Conservation (phyloP, 2,888 invertebrate genomes). For the Synergus laeviventris region DNA sequence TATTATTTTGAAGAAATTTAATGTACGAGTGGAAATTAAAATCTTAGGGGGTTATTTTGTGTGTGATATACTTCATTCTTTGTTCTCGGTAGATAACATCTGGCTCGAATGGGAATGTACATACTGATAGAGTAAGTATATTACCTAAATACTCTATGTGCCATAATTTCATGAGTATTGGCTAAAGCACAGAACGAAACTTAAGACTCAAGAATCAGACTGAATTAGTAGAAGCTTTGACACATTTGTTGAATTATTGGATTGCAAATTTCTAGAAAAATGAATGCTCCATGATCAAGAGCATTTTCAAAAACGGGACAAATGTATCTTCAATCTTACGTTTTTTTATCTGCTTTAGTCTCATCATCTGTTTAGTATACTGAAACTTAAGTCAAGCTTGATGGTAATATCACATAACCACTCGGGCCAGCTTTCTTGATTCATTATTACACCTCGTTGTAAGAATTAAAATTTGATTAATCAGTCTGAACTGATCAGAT, state of each 20-base stretch:
- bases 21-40: conserved; percentile 33
- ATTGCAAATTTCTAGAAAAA: not conserved
- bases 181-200: conserved; percentile 38
- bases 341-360: conserved; percentile 40
- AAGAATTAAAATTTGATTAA: conserved; percentile 44
- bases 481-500: not conserved
- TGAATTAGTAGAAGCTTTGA: conserved; percentile 50
- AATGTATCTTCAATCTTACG: conserved; percentile 37
- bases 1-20: conserved; percentile 24
- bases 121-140: conserved; percentile 74
- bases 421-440: conserved; percentile 66
- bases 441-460: conserved; percentile 51
- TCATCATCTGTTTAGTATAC: conserved; percentile 36
- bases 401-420: conserved; percentile 58
- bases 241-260: conserved; percentile 36
- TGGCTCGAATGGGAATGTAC: conserved; percentile 73
- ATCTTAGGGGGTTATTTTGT: conserved; percentile 61
- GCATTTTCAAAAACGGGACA: conserved; percentile 31
- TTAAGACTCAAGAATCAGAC: conserved; percentile 42
- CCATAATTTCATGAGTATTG: conserved; percentile 66
- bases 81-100: conserved; percentile 73
- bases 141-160: conserved; percentile 70
- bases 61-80: conserved; percentile 66
- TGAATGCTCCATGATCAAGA: not conserved
- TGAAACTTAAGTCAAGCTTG: conserved; percentile 40